Conservation (phyloP, 2,797 vertebrate species). For the Anableps anableps region DNA sequence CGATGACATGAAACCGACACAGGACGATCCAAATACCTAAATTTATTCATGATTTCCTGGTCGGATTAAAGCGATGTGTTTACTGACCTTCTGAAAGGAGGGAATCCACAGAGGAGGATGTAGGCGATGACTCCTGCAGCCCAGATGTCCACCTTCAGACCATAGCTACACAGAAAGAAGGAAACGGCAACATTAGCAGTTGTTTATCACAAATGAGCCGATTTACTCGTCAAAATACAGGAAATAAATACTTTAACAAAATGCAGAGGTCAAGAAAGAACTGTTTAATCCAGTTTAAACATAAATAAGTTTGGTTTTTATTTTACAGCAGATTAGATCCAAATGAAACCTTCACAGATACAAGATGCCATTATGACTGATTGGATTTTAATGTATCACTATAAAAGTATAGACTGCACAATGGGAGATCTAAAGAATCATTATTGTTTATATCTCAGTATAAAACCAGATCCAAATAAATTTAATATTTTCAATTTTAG, state of each 20-base stretch:
- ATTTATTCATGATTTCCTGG: not conserved
- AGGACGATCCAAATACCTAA: not conserved
- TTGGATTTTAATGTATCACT: not conserved
- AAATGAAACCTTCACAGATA: not conserved
- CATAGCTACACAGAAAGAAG: slow-evolving; percentile 82
- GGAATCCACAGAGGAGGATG: slow-evolving; percentile 96
- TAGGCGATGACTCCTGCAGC: slow-evolving; percentile 96
- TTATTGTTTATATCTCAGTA: not conserved
- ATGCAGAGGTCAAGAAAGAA: not conserved
- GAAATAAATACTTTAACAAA: not conserved
- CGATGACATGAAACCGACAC: not conserved
- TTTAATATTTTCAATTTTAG: not conserved
- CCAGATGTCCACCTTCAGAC: slow-evolving; percentile 98
- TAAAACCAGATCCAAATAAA: not conserved
- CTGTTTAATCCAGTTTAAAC: not conserved
- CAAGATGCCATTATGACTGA: not conserved
- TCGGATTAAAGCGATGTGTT: not conserved
- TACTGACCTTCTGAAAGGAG: slow-evolving; percentile 92
- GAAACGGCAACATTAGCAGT: not conserved
- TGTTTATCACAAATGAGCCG: not conserved
- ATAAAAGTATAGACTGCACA: not conserved
- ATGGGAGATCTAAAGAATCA: not conserved
- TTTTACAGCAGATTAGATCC: not conserved
- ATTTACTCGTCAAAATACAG: not conserved
- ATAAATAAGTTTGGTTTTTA: not conserved